Evolutionary conservation across 2,888 invertebrate genomes (phyloP).

Genomic region (Ceriagrion tenellum): DNA sequence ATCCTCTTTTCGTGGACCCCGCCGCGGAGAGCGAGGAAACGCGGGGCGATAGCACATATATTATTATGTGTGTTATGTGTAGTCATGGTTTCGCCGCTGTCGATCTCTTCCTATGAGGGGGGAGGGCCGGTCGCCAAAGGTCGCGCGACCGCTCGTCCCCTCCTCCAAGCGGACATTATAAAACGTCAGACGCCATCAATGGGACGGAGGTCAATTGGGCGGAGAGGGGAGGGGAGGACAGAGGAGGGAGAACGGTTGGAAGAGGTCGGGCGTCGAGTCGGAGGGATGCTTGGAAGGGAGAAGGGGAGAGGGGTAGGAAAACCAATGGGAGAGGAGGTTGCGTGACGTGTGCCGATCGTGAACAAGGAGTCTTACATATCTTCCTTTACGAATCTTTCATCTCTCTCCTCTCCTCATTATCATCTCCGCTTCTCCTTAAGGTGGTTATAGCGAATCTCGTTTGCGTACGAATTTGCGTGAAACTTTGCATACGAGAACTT

Average conservation of each 20-base stretch:
- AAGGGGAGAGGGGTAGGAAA: background rate
- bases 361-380: too few relatives aligned
- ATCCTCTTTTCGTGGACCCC: too few relatives aligned
- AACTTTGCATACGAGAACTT: too few relatives aligned
- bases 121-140: background rate
- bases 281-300: background rate
- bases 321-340: too few relatives aligned
- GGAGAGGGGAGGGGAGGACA: background rate
- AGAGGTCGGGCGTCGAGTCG: background rate
- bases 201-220: background rate
- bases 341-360: too few relatives aligned
- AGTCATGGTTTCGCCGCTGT: background rate
- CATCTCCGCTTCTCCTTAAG: too few relatives aligned
- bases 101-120: background rate
- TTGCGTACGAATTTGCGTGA: too few relatives aligned
- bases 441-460: too few relatives aligned
- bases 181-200: background rate
- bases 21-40: background rate
- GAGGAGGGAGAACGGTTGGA: background rate
- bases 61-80: background rate
- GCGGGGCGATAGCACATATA: background rate
- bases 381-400: too few relatives aligned
- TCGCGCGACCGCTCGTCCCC: background rate
- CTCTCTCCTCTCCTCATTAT: too few relatives aligned
- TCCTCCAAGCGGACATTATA: background rate